Conservation (phyloP, 2,113 vertebrate genomes). For the Donacobius atricapilla region DNA sequence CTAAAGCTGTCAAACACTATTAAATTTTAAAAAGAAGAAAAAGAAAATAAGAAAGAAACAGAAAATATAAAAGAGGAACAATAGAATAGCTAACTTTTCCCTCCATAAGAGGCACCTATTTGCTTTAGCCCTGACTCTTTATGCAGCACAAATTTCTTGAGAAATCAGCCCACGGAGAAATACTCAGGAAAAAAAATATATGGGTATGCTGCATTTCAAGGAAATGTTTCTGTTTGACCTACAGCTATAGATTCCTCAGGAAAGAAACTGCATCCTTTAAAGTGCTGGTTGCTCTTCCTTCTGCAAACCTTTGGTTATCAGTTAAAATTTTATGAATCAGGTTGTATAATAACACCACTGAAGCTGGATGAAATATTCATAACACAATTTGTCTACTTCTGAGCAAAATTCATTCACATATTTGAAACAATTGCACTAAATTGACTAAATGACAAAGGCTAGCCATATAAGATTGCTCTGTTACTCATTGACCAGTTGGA, state of each 20-base stretch:
- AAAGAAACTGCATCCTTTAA: not conserved
- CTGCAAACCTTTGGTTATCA: fast-evolving
- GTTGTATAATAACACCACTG: not conserved
- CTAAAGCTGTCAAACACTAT: not conserved
- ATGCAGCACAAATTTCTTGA: not conserved
- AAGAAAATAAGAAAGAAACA: too few species aligned
- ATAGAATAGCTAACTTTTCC: not conserved
- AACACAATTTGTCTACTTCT: not conserved
- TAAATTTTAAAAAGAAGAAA: not conserved
- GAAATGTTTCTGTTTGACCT: not conserved
- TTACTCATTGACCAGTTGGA: not conserved
- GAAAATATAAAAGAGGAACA: not conserved
- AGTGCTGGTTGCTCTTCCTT: not conserved
- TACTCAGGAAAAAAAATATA: not conserved
- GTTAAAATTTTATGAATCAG: not conserved
- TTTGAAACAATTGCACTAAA: not conserved
- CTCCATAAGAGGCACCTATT: not conserved
- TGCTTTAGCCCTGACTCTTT: not conserved
- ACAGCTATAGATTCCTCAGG: not conserved
- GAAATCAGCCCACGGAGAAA: not conserved
- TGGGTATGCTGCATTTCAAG: not conserved
- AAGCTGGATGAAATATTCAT: not conserved
- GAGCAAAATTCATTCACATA: not conserved
- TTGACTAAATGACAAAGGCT: not conserved
- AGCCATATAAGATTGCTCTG: not conserved